Evolutionary conservation across 2,113 vertebrate genomes (phyloP), one percentile per base, ranked within the genome.

Genomic region (Brachyhypopomus occidentalis): DNA sequence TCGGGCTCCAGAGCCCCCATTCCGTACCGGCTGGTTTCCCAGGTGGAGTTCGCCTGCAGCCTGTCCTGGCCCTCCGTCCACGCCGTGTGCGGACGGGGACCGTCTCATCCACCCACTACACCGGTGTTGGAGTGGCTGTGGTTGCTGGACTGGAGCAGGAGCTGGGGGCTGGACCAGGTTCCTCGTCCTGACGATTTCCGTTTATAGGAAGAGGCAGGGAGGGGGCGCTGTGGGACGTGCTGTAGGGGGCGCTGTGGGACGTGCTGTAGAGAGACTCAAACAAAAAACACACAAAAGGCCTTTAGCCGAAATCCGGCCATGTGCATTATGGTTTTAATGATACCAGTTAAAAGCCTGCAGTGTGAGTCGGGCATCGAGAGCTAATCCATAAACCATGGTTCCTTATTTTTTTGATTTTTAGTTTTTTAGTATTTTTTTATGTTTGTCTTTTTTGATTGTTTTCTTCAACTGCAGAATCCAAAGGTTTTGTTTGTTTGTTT

Each of bases 401-500:
- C 45, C 45, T 52, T 52, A 14, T 52, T 6, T 6, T 45, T 45
- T 45, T 30, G 64, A 38, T 38, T 41, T 9, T 41, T 22, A 3
- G 64, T 17, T 67, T 30, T 38, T 34, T 56, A 25, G 2, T 58
- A 16, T 52, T 41, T 75, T 17, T 77, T 30, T 30, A 4, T 56
- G 16, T 8, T 16, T 17, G n/a, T 9, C 1, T n/a, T 14, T 63
- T 45, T 9, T 60, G 3, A 36, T 77, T 52, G 17, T 67, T 52
- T 25, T 79, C 77, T 48, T 62, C 67, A 60, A 62, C 69, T 59
- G 36, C 77, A 72, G 30, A 36, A 75, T 84, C 82, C 82, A 84
- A 84, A 84, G 72, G 55, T 62, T 62, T 79, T 88, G 88, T 92
- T 90, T 89, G 87, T 90, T 87, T 87, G 85, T 90, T 88, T 56